These are phyloP conservation scores for Dasyurus viverrinus DNA, from an alignment of 2,113 vertebrate species.

Conservation along the genomic window DNA sequence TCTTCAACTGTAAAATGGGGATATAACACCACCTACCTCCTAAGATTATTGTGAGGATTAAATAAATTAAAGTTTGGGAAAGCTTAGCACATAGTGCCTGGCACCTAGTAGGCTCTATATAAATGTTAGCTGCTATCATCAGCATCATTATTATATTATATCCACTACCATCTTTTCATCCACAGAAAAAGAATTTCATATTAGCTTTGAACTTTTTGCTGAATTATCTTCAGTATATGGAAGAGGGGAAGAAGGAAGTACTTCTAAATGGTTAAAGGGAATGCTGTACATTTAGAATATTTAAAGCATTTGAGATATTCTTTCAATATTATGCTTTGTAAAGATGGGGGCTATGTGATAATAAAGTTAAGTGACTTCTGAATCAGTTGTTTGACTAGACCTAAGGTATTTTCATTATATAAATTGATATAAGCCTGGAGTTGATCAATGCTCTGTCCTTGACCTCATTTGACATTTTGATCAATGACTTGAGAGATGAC, in stretches of 20 bases:
- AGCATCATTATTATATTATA: neutral
- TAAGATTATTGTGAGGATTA: neutral
- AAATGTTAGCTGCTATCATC: neutral
- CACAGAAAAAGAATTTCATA: neutral
- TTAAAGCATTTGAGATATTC: neutral
- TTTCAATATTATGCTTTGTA: neutral
- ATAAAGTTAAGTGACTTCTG: neutral
- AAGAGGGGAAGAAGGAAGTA: neutral
- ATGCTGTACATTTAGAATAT: neutral
- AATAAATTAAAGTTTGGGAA: neutral
- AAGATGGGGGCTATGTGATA: neutral
- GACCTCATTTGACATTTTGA: neutral
- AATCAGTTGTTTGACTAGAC: neutral
- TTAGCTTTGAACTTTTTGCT: neutral
- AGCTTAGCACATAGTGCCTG: neutral
- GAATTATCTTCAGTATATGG: neutral
- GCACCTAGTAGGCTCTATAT: neutral
- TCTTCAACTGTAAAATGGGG: neutral
- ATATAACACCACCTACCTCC: neutral
- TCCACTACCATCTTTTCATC: neutral
- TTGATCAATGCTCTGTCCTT: neutral
- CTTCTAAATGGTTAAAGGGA: neutral
- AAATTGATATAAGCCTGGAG: neutral
- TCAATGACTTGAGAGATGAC: neutral
- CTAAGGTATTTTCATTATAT: neutral